These are phyloP conservation scores for Oryzias melastigma DNA, from an alignment of 2,113 vertebrate species.

Conservation along the genomic window DNA sequence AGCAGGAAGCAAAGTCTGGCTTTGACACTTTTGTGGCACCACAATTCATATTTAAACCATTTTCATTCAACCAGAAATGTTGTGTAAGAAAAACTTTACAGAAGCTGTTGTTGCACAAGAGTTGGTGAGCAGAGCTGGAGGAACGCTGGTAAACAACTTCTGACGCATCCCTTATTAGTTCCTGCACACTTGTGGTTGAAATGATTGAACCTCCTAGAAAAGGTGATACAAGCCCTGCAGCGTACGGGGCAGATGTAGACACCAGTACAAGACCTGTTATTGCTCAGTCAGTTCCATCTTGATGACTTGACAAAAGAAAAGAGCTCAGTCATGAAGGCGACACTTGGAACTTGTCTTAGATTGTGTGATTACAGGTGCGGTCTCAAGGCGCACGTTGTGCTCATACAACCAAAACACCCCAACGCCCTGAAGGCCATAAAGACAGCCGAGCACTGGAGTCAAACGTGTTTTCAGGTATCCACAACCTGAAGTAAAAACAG, in stretches of 20 bases:
- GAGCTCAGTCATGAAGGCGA: constrained; percentile 30
- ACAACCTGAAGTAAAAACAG: too few relatives aligned
- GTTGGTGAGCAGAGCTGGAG: constrained; percentile 4
- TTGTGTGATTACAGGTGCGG: constrained; percentile 40
- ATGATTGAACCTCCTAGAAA: constrained; percentile 37
- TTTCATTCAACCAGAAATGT: too few relatives aligned
- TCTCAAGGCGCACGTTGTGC: constrained; percentile 30
- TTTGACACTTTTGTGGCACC: not conserved
- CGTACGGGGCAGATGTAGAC: constrained; percentile 4
- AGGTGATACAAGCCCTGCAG: constrained; percentile 7
- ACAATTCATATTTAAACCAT: not conserved
- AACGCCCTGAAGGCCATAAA: not conserved
- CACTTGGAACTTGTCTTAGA: constrained; percentile 13
- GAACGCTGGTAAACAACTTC: constrained; percentile 23
- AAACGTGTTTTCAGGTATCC: too few relatives aligned
- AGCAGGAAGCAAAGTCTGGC: not conserved
- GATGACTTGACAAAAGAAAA: constrained; percentile 51
- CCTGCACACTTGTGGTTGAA: not conserved
- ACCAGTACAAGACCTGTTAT: constrained; percentile 10
- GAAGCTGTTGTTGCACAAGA: constrained; percentile 3
- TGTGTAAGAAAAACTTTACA: not conserved
- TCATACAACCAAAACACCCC: constrained; percentile 16
- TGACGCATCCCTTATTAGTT: not conserved
- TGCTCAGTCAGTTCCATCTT: constrained; percentile 28
- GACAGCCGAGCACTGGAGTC: constrained; percentile 3